Evolutionary conservation across 2,113 vertebrate genomes (phyloP).

Genomic region (Trinectes maculatus): DNA sequence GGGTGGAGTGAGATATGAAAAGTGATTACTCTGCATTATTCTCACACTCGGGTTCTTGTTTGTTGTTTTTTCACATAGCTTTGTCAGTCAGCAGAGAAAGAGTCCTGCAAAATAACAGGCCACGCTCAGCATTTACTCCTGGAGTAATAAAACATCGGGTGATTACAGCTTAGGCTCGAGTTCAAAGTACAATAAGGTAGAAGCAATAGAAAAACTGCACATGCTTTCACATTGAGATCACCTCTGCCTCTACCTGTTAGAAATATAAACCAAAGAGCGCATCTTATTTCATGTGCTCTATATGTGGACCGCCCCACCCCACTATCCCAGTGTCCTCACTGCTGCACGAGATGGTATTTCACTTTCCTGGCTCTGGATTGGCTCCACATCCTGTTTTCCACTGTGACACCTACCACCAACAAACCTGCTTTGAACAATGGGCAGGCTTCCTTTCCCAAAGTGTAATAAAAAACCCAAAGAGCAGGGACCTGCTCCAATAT

Average conservation of each 20-base stretch:
- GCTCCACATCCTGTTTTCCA: conserved; percentile 71
- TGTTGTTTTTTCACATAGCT: neutral
- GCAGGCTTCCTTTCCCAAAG: conserved; percentile 44
- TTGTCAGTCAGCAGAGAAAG: conserved; percentile 16
- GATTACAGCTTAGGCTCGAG: neutral
- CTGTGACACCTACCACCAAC: conserved; percentile 41
- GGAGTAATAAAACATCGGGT: conserved; percentile 17
- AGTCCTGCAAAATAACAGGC: conserved; percentile 15
- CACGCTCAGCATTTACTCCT: conserved; percentile 21
- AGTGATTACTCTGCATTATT: neutral
- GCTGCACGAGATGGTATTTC: conserved; percentile 36
- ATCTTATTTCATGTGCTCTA: neutral
- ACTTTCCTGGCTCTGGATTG: conserved; percentile 22
- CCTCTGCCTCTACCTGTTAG: neutral
- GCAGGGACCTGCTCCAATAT: conserved; percentile 9
- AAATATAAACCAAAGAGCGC: neutral
- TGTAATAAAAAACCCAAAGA: conserved; percentile 43
- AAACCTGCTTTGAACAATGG: conserved; percentile 62
- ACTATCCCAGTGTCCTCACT: conserved; percentile 8
- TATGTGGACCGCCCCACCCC: neutral
- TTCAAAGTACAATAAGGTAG: conserved; percentile 9
- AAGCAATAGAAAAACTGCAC: conserved; percentile 2
- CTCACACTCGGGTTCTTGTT: neutral
- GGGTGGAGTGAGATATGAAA: neutral
- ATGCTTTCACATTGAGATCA: neutral